These are phyloP conservation scores for Lithobates sylvaticus DNA, from an alignment of 2,797 vertebrate genomes.

Conservation along the genomic window DNA sequence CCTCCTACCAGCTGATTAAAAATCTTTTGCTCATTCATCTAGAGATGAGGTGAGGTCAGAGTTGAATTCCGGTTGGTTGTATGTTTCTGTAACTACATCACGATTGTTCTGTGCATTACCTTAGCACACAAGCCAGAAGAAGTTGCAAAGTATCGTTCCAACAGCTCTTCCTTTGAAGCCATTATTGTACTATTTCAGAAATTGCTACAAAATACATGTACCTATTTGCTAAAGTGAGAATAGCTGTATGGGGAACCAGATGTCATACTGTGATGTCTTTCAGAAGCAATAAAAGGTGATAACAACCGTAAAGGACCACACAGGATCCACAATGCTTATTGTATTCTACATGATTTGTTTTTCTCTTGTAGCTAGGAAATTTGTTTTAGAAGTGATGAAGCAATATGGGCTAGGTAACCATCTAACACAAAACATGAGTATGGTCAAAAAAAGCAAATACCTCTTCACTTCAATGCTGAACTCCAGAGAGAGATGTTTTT, in stretches of 20 bases:
- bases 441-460: too few species aligned
- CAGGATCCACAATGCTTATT: background rate
- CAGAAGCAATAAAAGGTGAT: slow-evolving; percentile 4
- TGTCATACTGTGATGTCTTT: slow-evolving; percentile 7
- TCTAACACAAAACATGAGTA: too few species aligned
- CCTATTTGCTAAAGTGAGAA: background rate
- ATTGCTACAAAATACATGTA: background rate
- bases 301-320: background rate
- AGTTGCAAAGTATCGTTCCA: too few species aligned
- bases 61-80: too few species aligned
- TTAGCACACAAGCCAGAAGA: too few species aligned
- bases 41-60: too few species aligned
- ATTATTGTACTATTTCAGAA: background rate
- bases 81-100: too few species aligned
- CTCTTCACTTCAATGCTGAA: too few species aligned
- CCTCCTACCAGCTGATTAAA: too few species aligned
- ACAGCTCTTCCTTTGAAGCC: background rate
- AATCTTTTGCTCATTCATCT: too few species aligned
- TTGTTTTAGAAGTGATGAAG: background rate
- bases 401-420: background rate
- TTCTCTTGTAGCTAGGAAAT: background rate
- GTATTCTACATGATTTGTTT: background rate
- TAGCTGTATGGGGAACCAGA: background rate
- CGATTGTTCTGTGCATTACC: too few species aligned
- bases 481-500: too few species aligned